phyloP scores from a whole-genome alignment of 2,113 vertebrate species.

The Phocoena sinus region DNA sequence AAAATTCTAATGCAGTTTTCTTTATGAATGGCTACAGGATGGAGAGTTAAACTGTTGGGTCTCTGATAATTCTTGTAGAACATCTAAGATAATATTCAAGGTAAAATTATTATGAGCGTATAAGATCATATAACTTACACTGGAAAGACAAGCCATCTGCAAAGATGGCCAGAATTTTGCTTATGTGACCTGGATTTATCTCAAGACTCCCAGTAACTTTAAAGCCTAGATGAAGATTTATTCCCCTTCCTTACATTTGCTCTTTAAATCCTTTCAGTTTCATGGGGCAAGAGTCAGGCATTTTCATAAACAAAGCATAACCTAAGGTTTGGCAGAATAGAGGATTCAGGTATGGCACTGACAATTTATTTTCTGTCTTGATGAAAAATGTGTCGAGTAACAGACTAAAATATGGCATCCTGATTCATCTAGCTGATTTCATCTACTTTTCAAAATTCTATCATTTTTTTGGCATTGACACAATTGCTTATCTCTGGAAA shows the following conservation, averaged over 20 bases:
- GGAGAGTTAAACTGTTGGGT: neutral
- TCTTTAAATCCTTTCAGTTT: neutral
- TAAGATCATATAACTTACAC: neutral
- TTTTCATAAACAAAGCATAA: neutral
- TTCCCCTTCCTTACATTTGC: neutral
- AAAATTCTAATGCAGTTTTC: neutral
- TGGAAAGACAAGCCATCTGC: neutral
- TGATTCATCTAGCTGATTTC: neutral
- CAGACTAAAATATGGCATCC: neutral
- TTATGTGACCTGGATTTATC: neutral
- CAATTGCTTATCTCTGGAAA: neutral
- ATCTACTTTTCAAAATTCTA: slow-evolving; percentile 1
- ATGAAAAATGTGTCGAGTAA: neutral
- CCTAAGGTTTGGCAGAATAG: neutral
- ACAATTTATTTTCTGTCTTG: neutral
- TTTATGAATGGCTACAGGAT: neutral
- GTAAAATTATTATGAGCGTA: neutral
- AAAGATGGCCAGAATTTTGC: neutral
- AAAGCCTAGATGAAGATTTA: neutral
- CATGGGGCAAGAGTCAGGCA: neutral
- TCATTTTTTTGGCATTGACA: neutral
- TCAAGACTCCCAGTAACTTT: neutral
- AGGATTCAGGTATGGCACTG: neutral
- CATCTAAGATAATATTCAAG: neutral
- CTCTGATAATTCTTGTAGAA: neutral